Evolutionary conservation across 2,797 vertebrate genomes (phyloP).

Genomic region (Calcarius lapponicus): DNA sequence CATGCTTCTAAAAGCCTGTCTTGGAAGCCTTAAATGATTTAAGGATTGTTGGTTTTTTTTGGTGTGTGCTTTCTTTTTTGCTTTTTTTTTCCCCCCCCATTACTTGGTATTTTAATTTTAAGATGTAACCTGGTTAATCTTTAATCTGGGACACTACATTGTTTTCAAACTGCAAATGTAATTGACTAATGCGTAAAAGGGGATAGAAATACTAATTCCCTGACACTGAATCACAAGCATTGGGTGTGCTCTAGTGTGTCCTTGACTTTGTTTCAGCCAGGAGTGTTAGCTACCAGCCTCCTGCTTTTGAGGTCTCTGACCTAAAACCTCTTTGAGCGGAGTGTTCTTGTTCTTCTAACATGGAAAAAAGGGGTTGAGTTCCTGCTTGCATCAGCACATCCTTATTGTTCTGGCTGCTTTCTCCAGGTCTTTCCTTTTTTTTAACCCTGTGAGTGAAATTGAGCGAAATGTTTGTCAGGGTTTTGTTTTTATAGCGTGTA

Average conservation of each 20-base stretch:
- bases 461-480: neutral
- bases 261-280: neutral
- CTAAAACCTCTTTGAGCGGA: neutral
- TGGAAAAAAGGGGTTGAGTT: neutral
- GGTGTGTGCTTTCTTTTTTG: neutral
- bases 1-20: neutral
- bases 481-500: neutral
- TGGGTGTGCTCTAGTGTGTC: neutral
- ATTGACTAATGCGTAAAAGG: neutral
- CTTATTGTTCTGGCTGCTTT: neutral
- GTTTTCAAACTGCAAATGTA: neutral
- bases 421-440: neutral
- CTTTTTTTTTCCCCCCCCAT: rapidly evolving
- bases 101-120: neutral
- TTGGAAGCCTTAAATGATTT: neutral
- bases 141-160: neutral
- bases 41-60: neutral
- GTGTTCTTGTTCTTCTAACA: neutral
- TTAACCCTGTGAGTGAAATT: neutral
- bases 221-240: neutral
- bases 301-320: neutral
- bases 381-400: conserved; percentile 12
- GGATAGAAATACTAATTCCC: neutral
- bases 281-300: neutral
- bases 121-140: neutral